A percentile compares a stretch with the other conserved stretches of the same genome.
Conservation (phyloP, 2,797 vertebrate species). For the Notolabrus celidotus region DNA sequence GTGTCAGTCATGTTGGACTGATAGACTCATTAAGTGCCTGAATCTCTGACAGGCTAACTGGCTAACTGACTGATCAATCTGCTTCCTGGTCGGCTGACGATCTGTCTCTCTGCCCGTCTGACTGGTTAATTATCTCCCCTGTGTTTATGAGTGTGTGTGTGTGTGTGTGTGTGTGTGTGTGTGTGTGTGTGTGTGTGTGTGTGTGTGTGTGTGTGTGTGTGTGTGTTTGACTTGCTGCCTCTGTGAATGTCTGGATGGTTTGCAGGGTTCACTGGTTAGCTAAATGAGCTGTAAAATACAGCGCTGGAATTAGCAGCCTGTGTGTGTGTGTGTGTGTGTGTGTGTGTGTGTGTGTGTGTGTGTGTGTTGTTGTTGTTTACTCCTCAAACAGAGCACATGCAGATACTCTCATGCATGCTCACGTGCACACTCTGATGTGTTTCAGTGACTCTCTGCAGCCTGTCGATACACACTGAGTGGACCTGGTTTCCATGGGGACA, state of each 20-base stretch:
- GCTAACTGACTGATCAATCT: slow-evolving; percentile 1
- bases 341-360: slow-evolving; percentile 15
- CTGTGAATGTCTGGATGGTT: slow-evolving; percentile 2
- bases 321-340: slow-evolving; percentile 6
- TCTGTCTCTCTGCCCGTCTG: slow-evolving; percentile 8
- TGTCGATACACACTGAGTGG: slow-evolving; percentile 20
- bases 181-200: slow-evolving; percentile 11
- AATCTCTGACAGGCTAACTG: slow-evolving; percentile 16
- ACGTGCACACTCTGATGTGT: slow-evolving; percentile 12
- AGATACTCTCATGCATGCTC: slow-evolving; percentile 16
- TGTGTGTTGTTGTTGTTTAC: slow-evolving; percentile 18
- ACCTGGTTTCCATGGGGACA: neutral
- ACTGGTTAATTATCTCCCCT: slow-evolving; percentile 21
- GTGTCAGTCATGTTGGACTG: slow-evolving; percentile 15
- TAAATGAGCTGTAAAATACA: slow-evolving; percentile 34
- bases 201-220: slow-evolving; percentile 16
- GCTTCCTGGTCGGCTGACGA: slow-evolving; percentile 25
- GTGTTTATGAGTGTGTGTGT: slow-evolving; percentile 14
- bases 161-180: slow-evolving; percentile 14
- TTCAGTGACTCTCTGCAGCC: slow-evolving; percentile 2
- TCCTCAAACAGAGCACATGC: slow-evolving; percentile 27
- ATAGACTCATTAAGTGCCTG: slow-evolving; percentile 3
- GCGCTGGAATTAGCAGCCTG: neutral
- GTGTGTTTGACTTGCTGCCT: neutral
- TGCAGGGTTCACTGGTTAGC: slow-evolving; percentile 26